These are phyloP conservation scores for Heliconius ethilla DNA, from an alignment of 2,888 invertebrate genomes.

Conservation along the genomic window DNA sequence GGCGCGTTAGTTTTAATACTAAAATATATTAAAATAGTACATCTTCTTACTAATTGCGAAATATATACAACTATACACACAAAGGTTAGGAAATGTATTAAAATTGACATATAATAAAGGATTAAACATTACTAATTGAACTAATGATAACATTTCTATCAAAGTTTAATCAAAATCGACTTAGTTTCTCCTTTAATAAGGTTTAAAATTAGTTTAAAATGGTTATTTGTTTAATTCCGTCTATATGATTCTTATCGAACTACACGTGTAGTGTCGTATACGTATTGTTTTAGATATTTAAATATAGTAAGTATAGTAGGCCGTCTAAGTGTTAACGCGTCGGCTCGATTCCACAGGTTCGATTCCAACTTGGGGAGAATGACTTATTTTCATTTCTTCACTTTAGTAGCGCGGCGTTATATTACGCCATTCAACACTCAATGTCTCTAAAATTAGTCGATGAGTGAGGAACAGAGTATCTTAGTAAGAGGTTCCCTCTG, in stretches of 20 bases:
- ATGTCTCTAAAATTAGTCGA: no score
- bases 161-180: neutral
- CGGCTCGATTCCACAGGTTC: no score
- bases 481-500: no score
- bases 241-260: neutral
- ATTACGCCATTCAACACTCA: no score
- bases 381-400: no score
- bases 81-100: neutral
- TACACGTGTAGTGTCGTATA: neutral
- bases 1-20: no score
- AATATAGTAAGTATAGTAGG: neutral
- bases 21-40: no score
- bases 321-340: accelerated
- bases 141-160: constrained; percentile 1
- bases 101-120: constrained; percentile 11
- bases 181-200: neutral
- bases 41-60: no score
- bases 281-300: neutral
- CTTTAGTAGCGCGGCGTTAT: no score
- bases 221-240: neutral
- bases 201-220: neutral
- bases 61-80: neutral
- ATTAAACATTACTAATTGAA: constrained; percentile 12
- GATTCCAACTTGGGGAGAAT: no score
- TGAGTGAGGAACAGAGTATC: no score